Base-by-base conservation (phyloP, 2,888 invertebrate species). In the Apamea crenata region DNA sequence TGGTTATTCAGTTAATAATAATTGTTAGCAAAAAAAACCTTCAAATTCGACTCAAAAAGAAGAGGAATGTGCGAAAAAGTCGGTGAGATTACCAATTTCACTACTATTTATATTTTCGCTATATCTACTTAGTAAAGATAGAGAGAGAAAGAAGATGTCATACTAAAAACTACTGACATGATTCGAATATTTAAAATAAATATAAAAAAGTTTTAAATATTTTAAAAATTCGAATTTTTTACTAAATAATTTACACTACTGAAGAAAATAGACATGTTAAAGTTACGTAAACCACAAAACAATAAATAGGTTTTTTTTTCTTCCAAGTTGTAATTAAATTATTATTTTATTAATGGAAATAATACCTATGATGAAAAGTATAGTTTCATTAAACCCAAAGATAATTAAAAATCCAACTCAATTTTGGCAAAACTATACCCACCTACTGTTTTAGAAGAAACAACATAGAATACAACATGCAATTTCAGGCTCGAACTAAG, bases 61-160 rank as follows among this genome's bases (percentile, higher is more conserved):
- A 95, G 96, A 96, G 95, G 93, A 96, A 96, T 96, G 96, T 96
- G 96, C 96, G 96, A 96, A 96, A 96, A 95, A 95, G 95, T 92
- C 56, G 69, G 88, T 88, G 89, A 77, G 59, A 67, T 25, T 80
- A 82, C n/a, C 50, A 56, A 69, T 80, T 72, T 74, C 16, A 69
- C 40, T 77, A 65, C 25, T 61, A 79, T 59, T 53, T 68, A 61
- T 59, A 63, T 67, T 36, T 36, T 73, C 25, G 8, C 70, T 53
- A 75, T 25, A 65, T 12, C 40, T 81, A 83, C 47, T 5, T 65
- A 67, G 63, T 69, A 83, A 18, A 69, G 29, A 53, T 8, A 80
- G 10, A 70, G 21, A 78, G 32, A 78, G 29, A 63, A 7, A 44
- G 65, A 47, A 68, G 50, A 75, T 44, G n/a, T 25, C 25, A 14